These are phyloP conservation scores for Phrynocephalus vlangalii DNA, from an alignment of 2,797 vertebrate genomes.

Conservation along the genomic window DNA sequence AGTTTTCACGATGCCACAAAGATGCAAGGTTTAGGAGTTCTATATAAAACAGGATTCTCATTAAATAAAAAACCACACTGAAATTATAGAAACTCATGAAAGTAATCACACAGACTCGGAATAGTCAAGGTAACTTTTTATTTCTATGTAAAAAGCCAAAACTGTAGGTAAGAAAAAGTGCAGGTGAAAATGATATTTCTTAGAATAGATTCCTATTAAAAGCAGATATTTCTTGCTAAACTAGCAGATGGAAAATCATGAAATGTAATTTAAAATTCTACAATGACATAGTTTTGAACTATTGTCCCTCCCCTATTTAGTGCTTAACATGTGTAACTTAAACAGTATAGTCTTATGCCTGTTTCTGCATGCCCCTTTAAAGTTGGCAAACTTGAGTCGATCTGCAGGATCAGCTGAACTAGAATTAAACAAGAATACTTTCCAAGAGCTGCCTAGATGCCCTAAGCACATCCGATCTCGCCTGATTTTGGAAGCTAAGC, in stretches of 20 bases:
- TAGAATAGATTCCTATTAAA: conserved; percentile 40
- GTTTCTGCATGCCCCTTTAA: conserved; percentile 38
- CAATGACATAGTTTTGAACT: conserved; percentile 33
- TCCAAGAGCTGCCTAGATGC: neutral
- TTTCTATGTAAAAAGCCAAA: neutral
- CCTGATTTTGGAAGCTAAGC: too few relatives aligned
- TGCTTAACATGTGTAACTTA: conserved; percentile 44
- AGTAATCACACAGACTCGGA: conserved; percentile 48
- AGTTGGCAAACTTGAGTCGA: neutral
- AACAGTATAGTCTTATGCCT: conserved; percentile 3
- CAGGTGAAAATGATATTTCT: conserved; percentile 35
- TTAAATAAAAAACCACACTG: conserved; percentile 34
- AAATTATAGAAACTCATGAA: conserved; percentile 21
- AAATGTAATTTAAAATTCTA: conserved; percentile 53
- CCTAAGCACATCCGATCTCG: too few relatives aligned
- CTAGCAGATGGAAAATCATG: conserved; percentile 36
- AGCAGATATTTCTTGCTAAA: conserved; percentile 35
- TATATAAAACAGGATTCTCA: conserved; percentile 33
- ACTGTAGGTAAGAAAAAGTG: conserved; percentile 44
- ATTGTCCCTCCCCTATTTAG: conserved; percentile 18
- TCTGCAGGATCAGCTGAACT: neutral
- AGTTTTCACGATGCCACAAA: conserved; percentile 49
- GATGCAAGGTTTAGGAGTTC: neutral
- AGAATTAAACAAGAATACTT: neutral
- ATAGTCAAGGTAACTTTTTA: conserved; percentile 34